Evolutionary conservation across 1,140 invertebrate species (phyloP).

Genomic region (Spodoptera frugiperda): DNA sequence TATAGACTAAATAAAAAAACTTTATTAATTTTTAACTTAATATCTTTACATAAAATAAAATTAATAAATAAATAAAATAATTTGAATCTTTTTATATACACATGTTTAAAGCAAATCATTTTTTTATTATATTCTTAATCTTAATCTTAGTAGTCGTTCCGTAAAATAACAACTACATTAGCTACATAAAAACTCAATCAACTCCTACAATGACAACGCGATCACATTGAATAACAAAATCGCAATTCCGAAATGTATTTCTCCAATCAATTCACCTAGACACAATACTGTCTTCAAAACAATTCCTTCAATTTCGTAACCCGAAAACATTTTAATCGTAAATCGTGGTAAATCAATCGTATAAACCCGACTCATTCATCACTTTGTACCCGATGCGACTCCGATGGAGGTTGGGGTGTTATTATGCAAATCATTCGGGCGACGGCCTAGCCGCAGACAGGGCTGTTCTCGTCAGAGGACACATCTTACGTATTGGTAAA

Average conservation of each 20-base stretch:
- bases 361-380: slow-evolving; percentile 34
- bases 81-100: too few species aligned
- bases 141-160: too few species aligned
- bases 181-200: too few species aligned
- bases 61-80: too few species aligned
- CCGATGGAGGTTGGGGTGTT: slow-evolving; percentile 29
- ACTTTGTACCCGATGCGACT: slow-evolving; percentile 24
- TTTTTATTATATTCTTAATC: too few species aligned
- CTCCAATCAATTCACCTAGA: background rate
- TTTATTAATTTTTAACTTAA: too few species aligned
- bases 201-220: background rate
- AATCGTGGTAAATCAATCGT: slow-evolving; percentile 42
- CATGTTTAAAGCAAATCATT: too few species aligned
- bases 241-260: background rate
- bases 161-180: too few species aligned
- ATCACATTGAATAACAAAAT: background rate
- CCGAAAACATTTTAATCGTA: slow-evolving; percentile 23
- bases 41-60: too few species aligned
- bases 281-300: background rate
- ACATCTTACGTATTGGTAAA: background rate
- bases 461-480: slow-evolving; percentile 21
- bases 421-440: slow-evolving; percentile 32
- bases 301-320: slow-evolving; percentile 21
- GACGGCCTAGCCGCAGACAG: slow-evolving; percentile 21
- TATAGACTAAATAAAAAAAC: too few species aligned